Evolutionary conservation across 2,888 invertebrate species (phyloP).

Genomic region (Frankliniella intonsa): DNA sequence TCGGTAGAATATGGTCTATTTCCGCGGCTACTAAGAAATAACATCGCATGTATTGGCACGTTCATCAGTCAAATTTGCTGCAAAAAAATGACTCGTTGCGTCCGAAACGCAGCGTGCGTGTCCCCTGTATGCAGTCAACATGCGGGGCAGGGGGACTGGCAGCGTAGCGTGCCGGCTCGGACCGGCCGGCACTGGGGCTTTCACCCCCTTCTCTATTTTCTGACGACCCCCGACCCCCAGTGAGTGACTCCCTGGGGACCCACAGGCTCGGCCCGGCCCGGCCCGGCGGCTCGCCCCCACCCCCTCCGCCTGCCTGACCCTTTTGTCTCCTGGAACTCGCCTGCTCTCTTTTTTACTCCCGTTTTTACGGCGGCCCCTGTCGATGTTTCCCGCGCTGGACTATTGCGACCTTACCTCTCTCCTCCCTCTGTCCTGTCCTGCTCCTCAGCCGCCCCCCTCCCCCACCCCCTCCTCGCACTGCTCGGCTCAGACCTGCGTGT

Average conservation of each 20-base stretch:
- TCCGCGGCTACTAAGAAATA: no score
- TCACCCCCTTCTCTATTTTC: neutral
- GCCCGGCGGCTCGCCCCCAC: neutral
- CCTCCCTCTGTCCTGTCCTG: neutral
- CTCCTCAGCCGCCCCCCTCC: neutral
- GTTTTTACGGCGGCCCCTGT: slow-evolving; percentile 21
- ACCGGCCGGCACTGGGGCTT: no score
- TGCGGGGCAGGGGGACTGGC: no score
- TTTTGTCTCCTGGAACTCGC: slow-evolving; percentile 6
- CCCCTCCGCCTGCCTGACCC: neutral
- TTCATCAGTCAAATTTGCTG: no score
- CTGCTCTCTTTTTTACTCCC: slow-evolving; percentile 4
- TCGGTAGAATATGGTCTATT: no score
- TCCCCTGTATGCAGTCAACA: no score
- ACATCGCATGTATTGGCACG: no score
- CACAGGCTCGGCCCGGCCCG: neutral
- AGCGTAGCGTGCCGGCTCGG: no score
- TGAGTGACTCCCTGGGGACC: neutral
- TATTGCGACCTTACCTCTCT: slow-evolving; percentile 7
- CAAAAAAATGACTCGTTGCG: no score
- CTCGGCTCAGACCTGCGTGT: neutral
- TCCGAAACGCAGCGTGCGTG: no score
- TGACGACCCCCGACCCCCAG: neutral
- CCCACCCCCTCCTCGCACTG: neutral
- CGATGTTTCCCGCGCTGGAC: slow-evolving; percentile 15